phyloP scores from a whole-genome alignment of 2,888 invertebrate species.

The Drosophila nr. fundita region DNA sequence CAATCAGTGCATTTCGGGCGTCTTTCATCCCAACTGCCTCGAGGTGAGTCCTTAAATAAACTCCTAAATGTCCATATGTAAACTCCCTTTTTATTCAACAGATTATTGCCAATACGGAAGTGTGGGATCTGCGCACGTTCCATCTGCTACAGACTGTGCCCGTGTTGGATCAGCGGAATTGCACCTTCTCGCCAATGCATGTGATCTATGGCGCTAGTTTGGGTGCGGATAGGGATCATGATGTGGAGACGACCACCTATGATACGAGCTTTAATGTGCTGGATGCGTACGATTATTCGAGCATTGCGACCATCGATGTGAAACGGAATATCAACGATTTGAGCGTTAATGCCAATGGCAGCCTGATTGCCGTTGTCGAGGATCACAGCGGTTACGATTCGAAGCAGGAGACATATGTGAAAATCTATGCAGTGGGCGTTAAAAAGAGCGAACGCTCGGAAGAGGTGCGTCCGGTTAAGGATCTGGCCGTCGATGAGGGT shows the following conservation, averaged over 20 bases:
- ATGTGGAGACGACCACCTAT: slow-evolving; percentile 90
- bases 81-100: slow-evolving; percentile 78
- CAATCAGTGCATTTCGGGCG: slow-evolving; percentile 96
- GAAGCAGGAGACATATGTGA: slow-evolving; percentile 94
- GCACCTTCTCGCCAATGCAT: slow-evolving; percentile 94
- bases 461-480: slow-evolving; percentile 86
- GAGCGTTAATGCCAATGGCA: slow-evolving; percentile 92
- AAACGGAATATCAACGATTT: slow-evolving; percentile 95
- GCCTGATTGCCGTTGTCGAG: slow-evolving; percentile 96
- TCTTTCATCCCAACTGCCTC: slow-evolving; percentile 97
- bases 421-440: slow-evolving; percentile 96
- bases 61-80: background rate
- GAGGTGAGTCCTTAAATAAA: slow-evolving; percentile 87
- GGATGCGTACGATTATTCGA: slow-evolving; percentile 96
- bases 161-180: slow-evolving; percentile 93
- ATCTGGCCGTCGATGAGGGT: slow-evolving; percentile 57
- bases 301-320: slow-evolving; percentile 97
- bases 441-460: slow-evolving; percentile 95
- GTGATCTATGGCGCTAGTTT: slow-evolving; percentile 94
- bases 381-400: slow-evolving; percentile 93
- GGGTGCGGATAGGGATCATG: slow-evolving; percentile 89
- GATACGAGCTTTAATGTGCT: slow-evolving; percentile 97
- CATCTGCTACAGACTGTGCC: slow-evolving; percentile 97
- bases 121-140: slow-evolving; percentile 98
- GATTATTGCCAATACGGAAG: slow-evolving; percentile 98